Evolutionary conservation across 2,888 invertebrate species (phyloP).

Genomic region (Chelonus formosanus): DNA sequence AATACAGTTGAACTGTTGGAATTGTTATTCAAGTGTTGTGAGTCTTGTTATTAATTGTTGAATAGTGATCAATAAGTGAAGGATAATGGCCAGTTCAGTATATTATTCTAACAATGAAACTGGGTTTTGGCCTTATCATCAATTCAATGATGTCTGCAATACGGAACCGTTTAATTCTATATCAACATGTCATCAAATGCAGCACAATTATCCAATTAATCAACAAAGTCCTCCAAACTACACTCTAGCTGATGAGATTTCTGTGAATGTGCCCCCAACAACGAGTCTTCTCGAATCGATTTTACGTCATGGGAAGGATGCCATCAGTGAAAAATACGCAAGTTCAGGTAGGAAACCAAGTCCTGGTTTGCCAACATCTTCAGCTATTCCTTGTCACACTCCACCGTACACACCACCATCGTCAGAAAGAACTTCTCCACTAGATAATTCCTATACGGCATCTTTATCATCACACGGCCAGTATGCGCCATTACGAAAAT

Average conservation of each 20-base stretch:
- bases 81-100: slow-evolving; percentile 50
- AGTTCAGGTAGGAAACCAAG: slow-evolving; percentile 9
- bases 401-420: slow-evolving; percentile 52
- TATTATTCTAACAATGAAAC: slow-evolving; percentile 45
- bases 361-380: slow-evolving; percentile 32
- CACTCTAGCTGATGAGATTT: slow-evolving; percentile 21
- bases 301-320: slow-evolving; percentile 52
- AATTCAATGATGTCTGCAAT: slow-evolving; percentile 37
- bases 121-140: slow-evolving; percentile 50
- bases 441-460: slow-evolving; percentile 40
- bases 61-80: background rate
- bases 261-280: slow-evolving; percentile 29
- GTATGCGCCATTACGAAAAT: slow-evolving; percentile 35
- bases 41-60: background rate
- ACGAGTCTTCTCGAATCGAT: slow-evolving; percentile 50
- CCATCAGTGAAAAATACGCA: slow-evolving; percentile 43
- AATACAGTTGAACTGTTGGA: no score
- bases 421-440: slow-evolving; percentile 48
- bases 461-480: slow-evolving; percentile 39
- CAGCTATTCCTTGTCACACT: slow-evolving; percentile 44
- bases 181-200: slow-evolving; percentile 32
- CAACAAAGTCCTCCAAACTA: slow-evolving; percentile 37
- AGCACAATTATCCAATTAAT: slow-evolving; percentile 31
- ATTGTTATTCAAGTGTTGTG: no score
- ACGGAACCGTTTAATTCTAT: slow-evolving; percentile 37